Evolutionary conservation across 64 coral and sea anemone genomes (phyloP).

Genomic region (Montipora cactus): DNA sequence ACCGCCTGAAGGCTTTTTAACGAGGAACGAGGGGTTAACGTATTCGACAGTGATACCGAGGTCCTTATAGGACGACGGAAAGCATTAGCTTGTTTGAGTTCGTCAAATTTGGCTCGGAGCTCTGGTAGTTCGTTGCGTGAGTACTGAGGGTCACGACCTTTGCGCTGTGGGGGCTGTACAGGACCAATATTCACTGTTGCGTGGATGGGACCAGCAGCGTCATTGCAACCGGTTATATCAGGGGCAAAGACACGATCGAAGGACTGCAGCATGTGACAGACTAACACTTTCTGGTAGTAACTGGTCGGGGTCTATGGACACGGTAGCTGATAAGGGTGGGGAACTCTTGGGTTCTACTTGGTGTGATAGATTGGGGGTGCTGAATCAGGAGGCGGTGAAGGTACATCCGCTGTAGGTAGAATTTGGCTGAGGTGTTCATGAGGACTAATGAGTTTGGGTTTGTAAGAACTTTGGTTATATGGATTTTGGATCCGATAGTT

Average conservation of each 20-base stretch:
- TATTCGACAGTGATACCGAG: not conserved
- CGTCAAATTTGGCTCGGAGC: too few species aligned
- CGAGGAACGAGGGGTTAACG: constrained; percentile 1
- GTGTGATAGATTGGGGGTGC: not conserved
- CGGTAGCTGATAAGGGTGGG: not conserved
- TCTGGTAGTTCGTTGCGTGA: too few species aligned
- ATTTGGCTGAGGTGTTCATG: constrained; percentile 47
- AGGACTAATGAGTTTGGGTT: not conserved
- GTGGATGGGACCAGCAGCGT: not conserved
- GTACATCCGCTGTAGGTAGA: not conserved
- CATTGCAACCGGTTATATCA: constrained; percentile 16
- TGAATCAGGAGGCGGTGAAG: not conserved
- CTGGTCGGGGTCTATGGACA: constrained; percentile 17
- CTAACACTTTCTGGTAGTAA: not conserved
- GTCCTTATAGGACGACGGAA: not conserved
- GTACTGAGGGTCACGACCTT: not conserved
- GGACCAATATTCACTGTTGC: constrained; percentile 13
- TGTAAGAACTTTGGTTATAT: constrained; percentile 1
- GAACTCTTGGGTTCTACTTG: not conserved
- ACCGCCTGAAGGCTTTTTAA: constrained; percentile 8
- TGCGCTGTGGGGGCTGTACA: constrained; percentile 11
- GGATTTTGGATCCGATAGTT: constrained; percentile 18
- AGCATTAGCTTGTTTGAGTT: too few species aligned
- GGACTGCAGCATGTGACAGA: not conserved
- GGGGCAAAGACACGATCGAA: constrained; percentile 25